Base-by-base conservation (phyloP, 2,797 vertebrate species). In the Urophycis tenuis region DNA sequence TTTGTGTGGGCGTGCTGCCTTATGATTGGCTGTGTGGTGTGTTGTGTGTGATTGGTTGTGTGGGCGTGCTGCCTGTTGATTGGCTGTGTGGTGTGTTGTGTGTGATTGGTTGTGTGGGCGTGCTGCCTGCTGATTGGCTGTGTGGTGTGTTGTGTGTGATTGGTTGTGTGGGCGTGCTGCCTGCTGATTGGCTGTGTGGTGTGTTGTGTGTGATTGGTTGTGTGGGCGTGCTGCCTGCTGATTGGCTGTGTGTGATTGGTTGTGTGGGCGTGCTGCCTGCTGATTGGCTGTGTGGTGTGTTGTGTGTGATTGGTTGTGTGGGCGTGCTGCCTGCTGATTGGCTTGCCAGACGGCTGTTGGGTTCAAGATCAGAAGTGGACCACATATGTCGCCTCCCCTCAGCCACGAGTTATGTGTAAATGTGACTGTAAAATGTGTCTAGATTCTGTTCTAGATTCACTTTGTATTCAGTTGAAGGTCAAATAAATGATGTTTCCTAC, bases 261-360 rank as follows among this genome's bases (percentile, higher is more conserved):
- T 60, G 53, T 60, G 22, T 19, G n/a, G n/a, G n/a, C n/a, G n/a
- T n/a, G n/a, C n/a, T n/a, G n/a, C n/a, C n/a, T n/a, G n/a, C n/a
- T 67, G 60, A n/a, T 67, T 67, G 41, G 41, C 12, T 60, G 53
- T 60, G 22, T 19, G n/a, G n/a, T n/a, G n/a, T n/a, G n/a, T 69
- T 69, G 64, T 30, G 64, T 67, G 25, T 67, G 60, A n/a, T 67
- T 67, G 41, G 41, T 39, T 60, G 71, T 72, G 71, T 72, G 71
- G 12, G 70, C 12, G 71, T 35, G 71, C 4, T 22, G 3, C 49
- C 49, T 53, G 49, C 41, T 45, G 12, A 7, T 53, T 22, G 19
- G 49, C 49, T 53, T 4, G 19, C 49, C 49, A 53, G 49, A 5
- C n/a, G 49, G 19, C 49, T 5, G 49, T 15, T 53, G 5, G 49